These are phyloP conservation scores for Pantala flavescens DNA, from an alignment of 1,140 invertebrate species.

Conservation along the genomic window DNA sequence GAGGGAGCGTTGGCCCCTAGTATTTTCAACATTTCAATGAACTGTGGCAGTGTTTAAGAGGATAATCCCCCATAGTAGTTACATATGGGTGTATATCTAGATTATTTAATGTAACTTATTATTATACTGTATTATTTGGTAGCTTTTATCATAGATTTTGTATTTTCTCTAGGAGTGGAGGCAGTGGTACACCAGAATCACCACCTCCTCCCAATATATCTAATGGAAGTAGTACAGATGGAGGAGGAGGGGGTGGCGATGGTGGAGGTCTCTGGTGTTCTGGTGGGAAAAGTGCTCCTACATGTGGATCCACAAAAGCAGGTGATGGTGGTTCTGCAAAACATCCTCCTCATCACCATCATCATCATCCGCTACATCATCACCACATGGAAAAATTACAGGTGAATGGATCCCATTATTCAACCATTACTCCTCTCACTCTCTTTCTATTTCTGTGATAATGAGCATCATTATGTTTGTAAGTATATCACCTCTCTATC, in stretches of 20 bases:
- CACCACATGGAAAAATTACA: conserved; percentile 2
- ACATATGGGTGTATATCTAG: no score
- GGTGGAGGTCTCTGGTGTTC: not conserved
- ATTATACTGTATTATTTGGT: no score
- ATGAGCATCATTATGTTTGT: no score
- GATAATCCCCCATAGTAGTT: no score
- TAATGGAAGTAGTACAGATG: not conserved
- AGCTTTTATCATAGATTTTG: no score
- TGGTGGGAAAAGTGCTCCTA: not conserved
- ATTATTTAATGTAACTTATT: no score
- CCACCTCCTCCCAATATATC: not conserved
- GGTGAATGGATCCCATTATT: not conserved
- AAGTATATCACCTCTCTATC: no score
- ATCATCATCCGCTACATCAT: not conserved
- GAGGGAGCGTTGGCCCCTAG: no score
- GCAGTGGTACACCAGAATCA: not conserved
- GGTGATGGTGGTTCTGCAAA: not conserved
- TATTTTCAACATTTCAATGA: no score
- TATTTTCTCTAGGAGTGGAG: not conserved
- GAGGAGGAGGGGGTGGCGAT: not conserved
- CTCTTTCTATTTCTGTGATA: no score
- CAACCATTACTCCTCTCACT: no score
- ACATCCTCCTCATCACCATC: not conserved
- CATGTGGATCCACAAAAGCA: not conserved
- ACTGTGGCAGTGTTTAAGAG: no score